Conservation (phyloP, 2,113 vertebrate genomes). For the Prinia subflava region DNA sequence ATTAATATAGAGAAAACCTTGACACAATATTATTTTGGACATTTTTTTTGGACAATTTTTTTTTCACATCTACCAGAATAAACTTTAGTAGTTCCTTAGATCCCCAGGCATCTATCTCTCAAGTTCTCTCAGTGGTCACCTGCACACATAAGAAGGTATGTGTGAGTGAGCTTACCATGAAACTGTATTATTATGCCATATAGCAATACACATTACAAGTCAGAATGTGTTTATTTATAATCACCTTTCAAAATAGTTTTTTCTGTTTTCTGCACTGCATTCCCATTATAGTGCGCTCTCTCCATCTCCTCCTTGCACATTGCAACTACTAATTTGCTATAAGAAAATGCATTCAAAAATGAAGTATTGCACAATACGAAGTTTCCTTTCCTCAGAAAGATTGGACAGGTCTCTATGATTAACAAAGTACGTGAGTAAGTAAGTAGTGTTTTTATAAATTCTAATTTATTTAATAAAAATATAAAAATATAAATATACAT, state of each 20-base stretch:
- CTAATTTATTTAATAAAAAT: slow-evolving; percentile 82
- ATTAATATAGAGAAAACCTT: background rate
- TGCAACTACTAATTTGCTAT: background rate
- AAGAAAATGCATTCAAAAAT: background rate
- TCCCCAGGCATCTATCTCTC: background rate
- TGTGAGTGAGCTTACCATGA: background rate
- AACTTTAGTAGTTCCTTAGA: background rate
- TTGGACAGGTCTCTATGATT: background rate
- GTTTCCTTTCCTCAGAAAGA: background rate
- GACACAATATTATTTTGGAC: background rate
- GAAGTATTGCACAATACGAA: background rate
- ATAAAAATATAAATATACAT: slow-evolving; percentile 85
- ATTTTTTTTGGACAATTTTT: background rate
- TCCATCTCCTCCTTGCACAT: background rate
- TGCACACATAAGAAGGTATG: background rate
- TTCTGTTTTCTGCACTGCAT: background rate
- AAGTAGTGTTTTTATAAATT: slow-evolving; percentile 71
- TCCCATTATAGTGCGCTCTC: background rate
- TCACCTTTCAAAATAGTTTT: background rate
- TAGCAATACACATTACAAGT: background rate
- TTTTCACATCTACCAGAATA: background rate
- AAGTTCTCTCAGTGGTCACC: background rate
- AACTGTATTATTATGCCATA: background rate
- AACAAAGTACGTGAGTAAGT: slow-evolving; percentile 37
- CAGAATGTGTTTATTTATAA: background rate